Conservation (phyloP, 1,140 invertebrate species). For the Dufourea novaeangliae region DNA sequence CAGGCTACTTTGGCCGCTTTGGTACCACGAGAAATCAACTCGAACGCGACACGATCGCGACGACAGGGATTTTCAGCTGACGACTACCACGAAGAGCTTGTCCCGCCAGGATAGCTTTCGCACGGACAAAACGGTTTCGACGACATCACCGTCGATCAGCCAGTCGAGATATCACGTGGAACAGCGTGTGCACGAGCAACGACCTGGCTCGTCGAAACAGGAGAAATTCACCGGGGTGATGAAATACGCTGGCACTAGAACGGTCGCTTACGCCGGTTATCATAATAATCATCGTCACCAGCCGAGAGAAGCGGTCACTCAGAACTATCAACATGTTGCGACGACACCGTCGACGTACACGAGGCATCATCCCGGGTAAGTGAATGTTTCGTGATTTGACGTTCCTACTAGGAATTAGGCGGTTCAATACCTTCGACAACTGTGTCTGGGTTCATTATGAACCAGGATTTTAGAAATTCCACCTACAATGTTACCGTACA, state of each 20-base stretch:
- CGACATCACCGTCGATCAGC: conserved; percentile 9
- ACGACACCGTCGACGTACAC: conserved; percentile 68
- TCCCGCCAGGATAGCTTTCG: conserved; percentile 17
- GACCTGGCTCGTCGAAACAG: conserved; percentile 33
- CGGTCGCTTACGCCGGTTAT: conserved; percentile 64
- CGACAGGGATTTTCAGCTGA: conserved; percentile 20
- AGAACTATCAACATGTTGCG: conserved; percentile 55
- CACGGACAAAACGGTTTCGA: conserved; percentile 11
- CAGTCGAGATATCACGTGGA: conserved; percentile 54
- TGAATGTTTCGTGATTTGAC: neutral
- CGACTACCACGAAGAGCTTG: conserved; percentile 15
- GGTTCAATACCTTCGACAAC: no score
- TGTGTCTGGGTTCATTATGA: no score
- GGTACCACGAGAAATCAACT: conserved; percentile 56
- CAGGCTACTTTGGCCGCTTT: conserved; percentile 59
- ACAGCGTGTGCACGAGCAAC: conserved; percentile 49
- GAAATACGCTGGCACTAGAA: conserved; percentile 60
- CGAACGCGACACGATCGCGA: conserved; percentile 56
- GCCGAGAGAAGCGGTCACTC: conserved; percentile 48
- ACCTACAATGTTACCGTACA: no score
- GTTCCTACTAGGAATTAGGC: no score
- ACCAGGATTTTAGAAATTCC: no score
- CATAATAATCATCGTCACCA: conserved; percentile 68
- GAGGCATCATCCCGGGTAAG: conserved; percentile 75
- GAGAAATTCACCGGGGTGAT: conserved; percentile 65